Evolutionary conservation across 2,113 vertebrate genomes (phyloP).

Genomic region (Xerus inauris): DNA sequence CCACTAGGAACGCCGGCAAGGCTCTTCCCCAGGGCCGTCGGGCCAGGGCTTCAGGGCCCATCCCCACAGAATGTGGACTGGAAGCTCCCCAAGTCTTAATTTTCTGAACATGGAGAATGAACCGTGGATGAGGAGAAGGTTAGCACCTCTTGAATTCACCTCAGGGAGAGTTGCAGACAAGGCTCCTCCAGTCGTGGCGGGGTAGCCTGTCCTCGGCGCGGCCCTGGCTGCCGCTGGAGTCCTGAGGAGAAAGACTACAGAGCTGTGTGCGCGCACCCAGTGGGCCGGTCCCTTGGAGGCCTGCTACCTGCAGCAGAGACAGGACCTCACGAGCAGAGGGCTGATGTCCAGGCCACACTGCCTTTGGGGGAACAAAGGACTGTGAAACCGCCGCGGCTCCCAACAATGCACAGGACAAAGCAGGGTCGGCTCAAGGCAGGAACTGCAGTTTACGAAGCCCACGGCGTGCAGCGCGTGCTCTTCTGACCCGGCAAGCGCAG

Average conservation of each 20-base stretch:
- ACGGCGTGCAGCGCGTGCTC: no score
- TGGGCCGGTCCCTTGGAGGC: background rate
- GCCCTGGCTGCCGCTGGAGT: background rate
- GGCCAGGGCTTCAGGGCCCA: background rate
- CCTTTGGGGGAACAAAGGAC: background rate
- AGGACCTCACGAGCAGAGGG: background rate
- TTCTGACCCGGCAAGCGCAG: no score
- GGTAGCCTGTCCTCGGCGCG: no score
- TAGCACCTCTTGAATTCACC: background rate
- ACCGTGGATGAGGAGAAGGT: background rate
- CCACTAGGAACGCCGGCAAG: background rate
- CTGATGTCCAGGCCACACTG: background rate
- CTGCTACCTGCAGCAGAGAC: background rate
- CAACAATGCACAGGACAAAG: background rate
- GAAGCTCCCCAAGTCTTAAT: background rate
- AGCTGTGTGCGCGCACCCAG: background rate
- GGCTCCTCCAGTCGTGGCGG: background rate
- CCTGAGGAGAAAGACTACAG: background rate
- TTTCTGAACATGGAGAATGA: background rate
- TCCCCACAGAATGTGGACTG: background rate
- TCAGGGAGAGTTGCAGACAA: background rate
- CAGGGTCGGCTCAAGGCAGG: background rate
- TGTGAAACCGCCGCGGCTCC: background rate
- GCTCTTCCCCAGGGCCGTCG: accelerated
- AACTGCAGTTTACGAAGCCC: no score